Percentiles rank a stretch among this genome's conserved stretches.
Conservation (phyloP, 2,888 invertebrate species). For the Tanypteryx hageni region DNA sequence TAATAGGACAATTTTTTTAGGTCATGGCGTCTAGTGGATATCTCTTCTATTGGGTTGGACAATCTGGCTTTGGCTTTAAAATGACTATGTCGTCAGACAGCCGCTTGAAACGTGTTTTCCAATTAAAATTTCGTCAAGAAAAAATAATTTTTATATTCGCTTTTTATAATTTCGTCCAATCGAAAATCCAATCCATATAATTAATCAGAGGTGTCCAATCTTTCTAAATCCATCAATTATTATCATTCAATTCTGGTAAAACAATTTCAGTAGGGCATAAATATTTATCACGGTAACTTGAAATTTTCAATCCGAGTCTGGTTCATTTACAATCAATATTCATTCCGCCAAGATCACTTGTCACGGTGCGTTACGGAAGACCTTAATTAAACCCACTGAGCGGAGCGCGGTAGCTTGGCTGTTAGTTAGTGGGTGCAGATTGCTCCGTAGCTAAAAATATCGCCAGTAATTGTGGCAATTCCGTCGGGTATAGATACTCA, state of each 20-base stretch:
- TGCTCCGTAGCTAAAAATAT: no score
- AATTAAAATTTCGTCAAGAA: neutral
- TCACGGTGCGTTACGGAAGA: neutral
- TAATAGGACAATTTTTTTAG: no score
- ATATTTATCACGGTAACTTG: neutral
- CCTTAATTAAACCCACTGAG: neutral
- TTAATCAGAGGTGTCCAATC: neutral
- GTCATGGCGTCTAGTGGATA: no score
- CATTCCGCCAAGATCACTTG: neutral
- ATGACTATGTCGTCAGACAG: neutral
- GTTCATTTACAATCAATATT: neutral
- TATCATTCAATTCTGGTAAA: neutral
- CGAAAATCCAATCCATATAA: neutral
- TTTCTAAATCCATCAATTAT: neutral
- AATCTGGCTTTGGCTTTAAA: no score
- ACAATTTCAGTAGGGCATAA: neutral
- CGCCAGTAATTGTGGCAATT: no score
- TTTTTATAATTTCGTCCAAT: neutral
- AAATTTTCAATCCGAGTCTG: neutral
- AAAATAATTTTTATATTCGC: neutral
- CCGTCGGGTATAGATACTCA: no score
- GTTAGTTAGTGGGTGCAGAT: neutral
- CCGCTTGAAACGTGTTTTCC: slow-evolving; percentile 15
- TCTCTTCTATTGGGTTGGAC: no score
- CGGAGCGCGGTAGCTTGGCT: neutral